phyloP scores from a whole-genome alignment of 2,113 vertebrate species.

The Aegotheles bennettii region DNA sequence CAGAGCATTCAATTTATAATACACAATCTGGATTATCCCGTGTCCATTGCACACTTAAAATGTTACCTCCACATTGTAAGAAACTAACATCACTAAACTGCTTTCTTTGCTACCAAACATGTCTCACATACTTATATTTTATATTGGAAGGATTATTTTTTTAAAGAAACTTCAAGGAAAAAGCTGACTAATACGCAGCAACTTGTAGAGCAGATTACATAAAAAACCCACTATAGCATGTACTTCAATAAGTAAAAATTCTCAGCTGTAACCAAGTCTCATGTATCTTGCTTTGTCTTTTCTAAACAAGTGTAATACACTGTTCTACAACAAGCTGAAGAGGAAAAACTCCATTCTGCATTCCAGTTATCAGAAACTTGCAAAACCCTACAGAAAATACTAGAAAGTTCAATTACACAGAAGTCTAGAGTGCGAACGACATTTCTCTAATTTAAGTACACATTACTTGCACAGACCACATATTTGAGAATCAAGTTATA shows the following conservation, averaged over 20 bases:
- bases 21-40: background rate
- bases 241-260: background rate
- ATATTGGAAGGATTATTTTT: background rate
- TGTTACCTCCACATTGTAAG: background rate
- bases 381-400: background rate
- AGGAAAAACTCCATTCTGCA: background rate
- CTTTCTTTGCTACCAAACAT: background rate
- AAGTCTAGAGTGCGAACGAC: background rate
- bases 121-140: background rate
- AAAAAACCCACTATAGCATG: background rate
- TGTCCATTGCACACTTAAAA: background rate
- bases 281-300: background rate
- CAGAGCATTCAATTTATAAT: background rate
- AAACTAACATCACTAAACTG: background rate
- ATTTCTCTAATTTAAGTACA: background rate
- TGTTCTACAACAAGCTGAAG: background rate
- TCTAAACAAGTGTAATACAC: background rate
- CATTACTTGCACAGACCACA: background rate
- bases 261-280: background rate
- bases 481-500: background rate
- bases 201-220: background rate
- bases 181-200: background rate
- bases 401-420: background rate
- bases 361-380: background rate
- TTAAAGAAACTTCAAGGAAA: background rate